Conservation (phyloP, 1,140 invertebrate species). For the Nephotettix cincticeps region DNA sequence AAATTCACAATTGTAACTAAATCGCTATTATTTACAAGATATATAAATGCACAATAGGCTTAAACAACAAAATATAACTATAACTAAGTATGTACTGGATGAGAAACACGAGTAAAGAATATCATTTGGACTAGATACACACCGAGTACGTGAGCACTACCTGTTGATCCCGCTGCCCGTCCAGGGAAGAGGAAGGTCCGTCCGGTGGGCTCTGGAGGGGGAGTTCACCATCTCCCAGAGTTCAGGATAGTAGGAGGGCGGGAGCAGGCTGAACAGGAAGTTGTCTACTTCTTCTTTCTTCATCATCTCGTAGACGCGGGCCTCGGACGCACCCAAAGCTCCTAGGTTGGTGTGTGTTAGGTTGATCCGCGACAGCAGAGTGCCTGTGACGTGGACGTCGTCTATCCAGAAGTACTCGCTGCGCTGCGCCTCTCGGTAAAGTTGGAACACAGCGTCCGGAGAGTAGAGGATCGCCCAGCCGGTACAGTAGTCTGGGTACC, state of each 20-base stretch:
- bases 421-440: constrained; percentile 63
- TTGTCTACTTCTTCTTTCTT: not conserved
- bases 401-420: constrained; percentile 82
- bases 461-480: constrained; percentile 77
- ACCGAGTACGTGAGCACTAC: not conserved
- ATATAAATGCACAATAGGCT: too few species aligned
- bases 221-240: constrained; percentile 11
- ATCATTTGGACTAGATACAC: too few species aligned
- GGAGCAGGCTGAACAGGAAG: constrained; percentile 11
- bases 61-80: too few species aligned
- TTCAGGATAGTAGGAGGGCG: not conserved
- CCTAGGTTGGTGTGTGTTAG: constrained; percentile 28
- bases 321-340: not conserved
- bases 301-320: not conserved
- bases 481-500: constrained; percentile 71
- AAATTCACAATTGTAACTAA: too few species aligned
- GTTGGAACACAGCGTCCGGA: constrained; percentile 61
- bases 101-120: too few species aligned
- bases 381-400: constrained; percentile 79
- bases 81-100: too few species aligned
- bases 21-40: too few species aligned
- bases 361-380: constrained; percentile 51
- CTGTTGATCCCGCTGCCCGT: not conserved
- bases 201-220: not conserved
- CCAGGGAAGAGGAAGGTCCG: not conserved